Base-by-base conservation (phyloP, 2,888 invertebrate genomes). In the Folsomia candida region DNA sequence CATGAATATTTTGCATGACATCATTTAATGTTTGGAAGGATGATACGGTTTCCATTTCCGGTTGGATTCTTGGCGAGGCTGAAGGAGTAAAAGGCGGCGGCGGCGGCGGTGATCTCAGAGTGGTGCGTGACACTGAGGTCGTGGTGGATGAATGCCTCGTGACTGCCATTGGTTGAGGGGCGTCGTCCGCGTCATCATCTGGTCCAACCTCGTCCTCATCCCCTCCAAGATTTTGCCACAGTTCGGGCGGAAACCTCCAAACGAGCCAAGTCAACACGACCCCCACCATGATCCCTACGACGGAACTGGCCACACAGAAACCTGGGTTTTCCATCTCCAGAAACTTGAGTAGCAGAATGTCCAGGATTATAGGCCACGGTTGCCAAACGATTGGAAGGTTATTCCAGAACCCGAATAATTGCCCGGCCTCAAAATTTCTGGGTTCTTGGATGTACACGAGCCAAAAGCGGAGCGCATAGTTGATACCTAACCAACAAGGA, bases 351-450 rank as follows among this genome's bases (percentile, higher is more conserved):
- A 71, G 18, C 18, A 68, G 1, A 51, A 66, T 61, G 37, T 71
- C 71, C 11, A 65, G 37, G 18, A 65, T 6, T 11, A 67, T 68
- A 54, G 57, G 65, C 71, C 71, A 71, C 11, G 71, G 71, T 14
- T 65, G 65, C 60, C 58, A 71, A 24, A 22, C 18, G 25, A 60
- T 27, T 9, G 71, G 60, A 28, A 68, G 37, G 14, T 65, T 54
- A 6, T 29, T 64, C n/a, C 25, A 65, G 14, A 71, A 22, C 1
- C 68, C 71, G 25, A 37, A 68, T 1, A 54, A 24, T 18, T 57
- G 6, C 18, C 3, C n/a, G 3, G 58, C 20, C n/a, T 71, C 68
- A 57, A 65, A 71, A 64, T 68, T 68, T 22, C 29, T n/a, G 20
- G 60, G 68, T 14, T 68, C 68, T 57, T 57, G 60, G n/a, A 28